Percentiles rank a stretch among this genome's conserved stretches.
These are phyloP conservation scores for Cavia porcellus DNA, from an alignment of 2,113 vertebrate genomes.

Conservation along the genomic window DNA sequence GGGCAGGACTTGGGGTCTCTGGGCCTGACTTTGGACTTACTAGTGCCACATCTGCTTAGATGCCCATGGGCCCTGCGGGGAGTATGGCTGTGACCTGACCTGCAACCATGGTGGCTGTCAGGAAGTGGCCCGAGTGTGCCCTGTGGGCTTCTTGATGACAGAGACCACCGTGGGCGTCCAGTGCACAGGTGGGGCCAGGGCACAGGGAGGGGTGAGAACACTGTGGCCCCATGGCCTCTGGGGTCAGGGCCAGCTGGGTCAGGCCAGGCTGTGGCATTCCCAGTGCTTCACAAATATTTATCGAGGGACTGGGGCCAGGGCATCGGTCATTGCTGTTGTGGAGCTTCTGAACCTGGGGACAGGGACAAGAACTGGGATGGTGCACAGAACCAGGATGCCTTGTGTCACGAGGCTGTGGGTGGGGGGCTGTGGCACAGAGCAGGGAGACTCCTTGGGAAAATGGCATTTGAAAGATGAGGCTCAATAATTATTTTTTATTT, in stretches of 20 bases:
- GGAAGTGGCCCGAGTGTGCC: constrained; percentile 90
- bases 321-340: not conserved
- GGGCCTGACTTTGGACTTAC: not conserved
- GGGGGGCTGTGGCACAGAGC: not conserved
- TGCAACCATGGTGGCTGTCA: constrained; percentile 91
- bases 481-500: not conserved
- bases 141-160: constrained; percentile 89
- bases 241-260: not conserved
- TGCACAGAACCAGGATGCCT: not conserved
- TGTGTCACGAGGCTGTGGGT: not conserved
- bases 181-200: constrained; percentile 86
- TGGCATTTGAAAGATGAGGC: not conserved
- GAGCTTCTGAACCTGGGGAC: not conserved
- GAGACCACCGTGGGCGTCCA: constrained; percentile 88
- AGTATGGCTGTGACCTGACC: constrained; percentile 90
- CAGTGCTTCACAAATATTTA: not conserved
- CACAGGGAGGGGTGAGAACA: fast-evolving
- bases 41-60: constrained; percentile 31
- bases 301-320: not conserved
- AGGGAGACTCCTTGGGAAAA: not conserved
- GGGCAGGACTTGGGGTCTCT: not conserved
- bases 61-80: constrained; percentile 79
- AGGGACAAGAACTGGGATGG: not conserved
- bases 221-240: not conserved
- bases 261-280: not conserved